phyloP scores from a whole-genome alignment of 2,888 invertebrate species.

The Xestia c-nigrum region DNA sequence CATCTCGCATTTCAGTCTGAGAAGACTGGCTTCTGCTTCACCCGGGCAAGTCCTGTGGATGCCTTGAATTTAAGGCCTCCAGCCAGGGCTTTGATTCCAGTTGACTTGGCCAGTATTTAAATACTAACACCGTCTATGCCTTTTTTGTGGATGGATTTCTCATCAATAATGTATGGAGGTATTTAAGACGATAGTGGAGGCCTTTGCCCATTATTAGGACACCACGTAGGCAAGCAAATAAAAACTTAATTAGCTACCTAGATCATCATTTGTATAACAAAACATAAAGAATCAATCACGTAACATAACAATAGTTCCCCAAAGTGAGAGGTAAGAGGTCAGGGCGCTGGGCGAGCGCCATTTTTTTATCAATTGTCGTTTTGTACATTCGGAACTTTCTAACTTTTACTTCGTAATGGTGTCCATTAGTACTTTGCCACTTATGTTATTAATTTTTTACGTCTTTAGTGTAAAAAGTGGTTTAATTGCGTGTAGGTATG shows the following conservation, averaged over 20 bases:
- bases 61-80: too few relatives aligned
- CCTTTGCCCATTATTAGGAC: too few relatives aligned
- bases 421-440: conserved; percentile 74
- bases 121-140: too few relatives aligned
- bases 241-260: not conserved
- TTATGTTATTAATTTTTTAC: conserved; percentile 72
- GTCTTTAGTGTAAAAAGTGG: conserved; percentile 59
- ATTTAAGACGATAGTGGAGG: too few relatives aligned
- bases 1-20: too few relatives aligned
- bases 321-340: conserved; percentile 83
- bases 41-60: too few relatives aligned
- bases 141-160: too few relatives aligned
- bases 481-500: conserved; percentile 68
- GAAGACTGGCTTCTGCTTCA: too few relatives aligned
- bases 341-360: conserved; percentile 69
- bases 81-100: too few relatives aligned
- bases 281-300: conserved; percentile 14
- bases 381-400: conserved; percentile 79
- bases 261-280: conserved; percentile 1
- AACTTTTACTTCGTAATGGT: conserved; percentile 82
- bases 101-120: too few relatives aligned
- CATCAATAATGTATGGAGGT: too few relatives aligned
- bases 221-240: too few relatives aligned
- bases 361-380: conserved; percentile 83
- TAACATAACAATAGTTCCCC: conserved; percentile 45